Conservation (phyloP, 92 coral and sea anemone species). For the Metridium senile region DNA sequence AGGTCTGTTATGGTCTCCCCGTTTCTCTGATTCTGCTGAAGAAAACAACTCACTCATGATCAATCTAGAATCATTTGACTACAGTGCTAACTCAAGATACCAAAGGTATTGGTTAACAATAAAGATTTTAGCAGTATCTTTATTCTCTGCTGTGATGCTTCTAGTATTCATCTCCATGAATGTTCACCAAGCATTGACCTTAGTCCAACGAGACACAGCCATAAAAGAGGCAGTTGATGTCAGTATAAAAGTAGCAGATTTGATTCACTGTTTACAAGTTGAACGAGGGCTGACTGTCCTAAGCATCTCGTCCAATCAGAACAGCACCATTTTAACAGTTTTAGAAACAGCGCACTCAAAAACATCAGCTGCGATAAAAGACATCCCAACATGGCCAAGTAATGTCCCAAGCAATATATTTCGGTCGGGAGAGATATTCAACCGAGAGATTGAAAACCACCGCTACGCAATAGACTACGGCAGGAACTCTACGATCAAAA, state of each 20-base stretch:
- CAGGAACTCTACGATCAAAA: conserved; percentile 16
- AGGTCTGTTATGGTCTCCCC: no score
- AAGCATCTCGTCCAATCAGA: conserved; percentile 44
- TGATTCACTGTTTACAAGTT: conserved; percentile 67
- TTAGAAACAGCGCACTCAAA: conserved; percentile 25
- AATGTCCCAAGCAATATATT: conserved; percentile 9
- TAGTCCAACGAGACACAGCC: neutral
- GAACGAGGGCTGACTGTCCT: conserved; percentile 73
- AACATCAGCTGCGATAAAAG: conserved; percentile 17
- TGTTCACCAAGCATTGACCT: conserved; percentile 31
- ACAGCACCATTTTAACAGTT: neutral
- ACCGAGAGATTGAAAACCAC: conserved; percentile 3
- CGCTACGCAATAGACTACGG: conserved; percentile 13
- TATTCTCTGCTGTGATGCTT: conserved; percentile 51
- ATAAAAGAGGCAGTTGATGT: conserved; percentile 36
- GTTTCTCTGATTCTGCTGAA: neutral
- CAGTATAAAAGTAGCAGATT: conserved; percentile 49
- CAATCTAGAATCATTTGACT: conserved; percentile 5
- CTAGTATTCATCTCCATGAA: conserved; percentile 55
- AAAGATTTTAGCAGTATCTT: conserved; percentile 66
- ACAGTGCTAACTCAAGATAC: conserved; percentile 50
- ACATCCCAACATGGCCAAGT: conserved; percentile 33
- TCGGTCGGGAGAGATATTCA: neutral
- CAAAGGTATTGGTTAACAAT: conserved; percentile 53
- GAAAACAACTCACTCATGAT: neutral